Evolutionary conservation across 2,888 invertebrate species (phyloP).

Genomic region (Platycheirus albimanus): DNA sequence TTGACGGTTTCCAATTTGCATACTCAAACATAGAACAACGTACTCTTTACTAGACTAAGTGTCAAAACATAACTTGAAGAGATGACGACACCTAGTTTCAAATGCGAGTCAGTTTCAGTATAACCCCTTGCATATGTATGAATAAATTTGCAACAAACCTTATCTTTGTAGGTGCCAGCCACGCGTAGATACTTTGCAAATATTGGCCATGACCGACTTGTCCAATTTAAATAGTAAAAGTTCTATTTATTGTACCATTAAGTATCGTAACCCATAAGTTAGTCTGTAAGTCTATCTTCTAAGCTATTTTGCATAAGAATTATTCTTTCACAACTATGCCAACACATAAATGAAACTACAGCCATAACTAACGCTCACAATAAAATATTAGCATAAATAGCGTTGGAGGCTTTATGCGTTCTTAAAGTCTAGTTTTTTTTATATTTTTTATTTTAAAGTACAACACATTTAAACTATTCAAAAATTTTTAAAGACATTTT

Average conservation of each 20-base stretch:
- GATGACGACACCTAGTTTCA: too few relatives aligned
- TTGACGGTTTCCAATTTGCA: too few relatives aligned
- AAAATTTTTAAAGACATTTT: constrained; percentile 9
- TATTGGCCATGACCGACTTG: constrained; percentile 27
- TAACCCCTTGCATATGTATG: too few relatives aligned
- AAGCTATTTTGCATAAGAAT: constrained; percentile 22
- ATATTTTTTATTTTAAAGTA: too few relatives aligned
- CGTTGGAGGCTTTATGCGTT: constrained; percentile 11
- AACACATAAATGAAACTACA: background rate
- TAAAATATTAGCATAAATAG: constrained; percentile 2
- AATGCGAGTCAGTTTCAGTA: too few relatives aligned
- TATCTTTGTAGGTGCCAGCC: too few relatives aligned
- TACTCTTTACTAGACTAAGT: too few relatives aligned
- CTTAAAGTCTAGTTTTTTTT: background rate
- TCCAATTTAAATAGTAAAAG: constrained; percentile 1
- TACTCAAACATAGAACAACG: too few relatives aligned
- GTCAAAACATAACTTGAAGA: too few relatives aligned
- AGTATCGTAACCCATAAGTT: background rate
- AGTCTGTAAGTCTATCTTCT: constrained; percentile 11
- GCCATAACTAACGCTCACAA: background rate
- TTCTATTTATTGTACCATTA: constrained; percentile 9
- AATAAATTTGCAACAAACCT: too few relatives aligned
- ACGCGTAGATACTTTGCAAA: background rate
- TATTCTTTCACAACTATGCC: background rate
- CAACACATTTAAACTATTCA: background rate